Evolutionary conservation across 2,888 invertebrate genomes (phyloP), one percentile per base, ranked within the genome.

Genomic region (Hypomecis atomaria): DNA sequence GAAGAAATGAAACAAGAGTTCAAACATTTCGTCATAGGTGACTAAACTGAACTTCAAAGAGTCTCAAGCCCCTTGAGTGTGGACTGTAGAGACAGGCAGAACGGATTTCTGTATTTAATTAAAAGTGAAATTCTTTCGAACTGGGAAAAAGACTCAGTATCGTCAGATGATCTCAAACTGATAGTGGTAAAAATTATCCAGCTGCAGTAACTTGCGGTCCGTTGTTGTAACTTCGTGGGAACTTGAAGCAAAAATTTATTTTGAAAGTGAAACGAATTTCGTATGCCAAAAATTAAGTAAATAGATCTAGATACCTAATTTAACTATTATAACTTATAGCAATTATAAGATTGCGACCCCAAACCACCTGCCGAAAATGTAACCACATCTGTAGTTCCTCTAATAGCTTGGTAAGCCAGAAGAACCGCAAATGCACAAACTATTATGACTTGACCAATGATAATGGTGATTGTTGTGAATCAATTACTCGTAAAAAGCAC

Each of bases 31-130:
- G 33, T 54, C 54, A 49, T 50, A 49, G 50, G 48, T 62, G 59
- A 59, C 44, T 47, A 52, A 42, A 57, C 42, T 9, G 40, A 58
- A 43, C 67, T 64, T 66, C 64, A 67, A 67, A 66, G 64, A 62
- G 37, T 45, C 59, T 45, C 48, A 64, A 65, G 57, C 54, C 66
- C 37, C 47, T 59, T 56, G 61, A 47, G 50, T 49, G 53, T 43
- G 33, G 23, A 23, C 23, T 23, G 23, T 23, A 8, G 61, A 9
- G 43, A 33, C 38, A 52, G 43, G 53, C 40, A 47, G 11, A 53
- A 62, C 23, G 33, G 44, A 50, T 49, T 40, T 50, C 61, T 61
- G 48, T n/a, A 55, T 44, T 55, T 55, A 66, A 62, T 65, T 65
- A 62, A 50, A 61, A 53, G 36, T 38, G 9, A 33, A 48, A 9